These are phyloP conservation scores for Falcaria lacertinaria DNA, from an alignment of 2,888 invertebrate species.

Conservation along the genomic window DNA sequence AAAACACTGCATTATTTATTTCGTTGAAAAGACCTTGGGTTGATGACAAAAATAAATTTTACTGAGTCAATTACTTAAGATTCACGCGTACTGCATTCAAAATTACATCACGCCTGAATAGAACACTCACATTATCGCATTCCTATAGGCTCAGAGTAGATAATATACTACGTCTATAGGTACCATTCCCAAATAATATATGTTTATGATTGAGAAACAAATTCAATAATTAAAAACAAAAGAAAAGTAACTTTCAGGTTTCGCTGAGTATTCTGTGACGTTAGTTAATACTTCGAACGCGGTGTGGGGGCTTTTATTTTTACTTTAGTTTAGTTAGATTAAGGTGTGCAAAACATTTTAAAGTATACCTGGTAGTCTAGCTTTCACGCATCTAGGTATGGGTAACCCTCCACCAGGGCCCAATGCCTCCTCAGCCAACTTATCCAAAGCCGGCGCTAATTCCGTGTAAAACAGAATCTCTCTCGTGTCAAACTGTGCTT, in stretches of 20 bases:
- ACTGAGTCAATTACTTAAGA: slow-evolving; percentile 22
- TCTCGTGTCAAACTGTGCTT: slow-evolving; percentile 89
- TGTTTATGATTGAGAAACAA: too few relatives aligned
- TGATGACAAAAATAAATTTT: slow-evolving; percentile 26
- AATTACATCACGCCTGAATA: neutral
- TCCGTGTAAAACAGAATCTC: slow-evolving; percentile 91
- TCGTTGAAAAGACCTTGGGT: slow-evolving; percentile 20
- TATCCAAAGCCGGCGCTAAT: slow-evolving; percentile 85
- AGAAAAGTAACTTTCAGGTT: too few relatives aligned
- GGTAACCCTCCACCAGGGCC: slow-evolving; percentile 65
- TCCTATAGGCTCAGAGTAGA: neutral
- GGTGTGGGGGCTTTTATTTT: too few relatives aligned
- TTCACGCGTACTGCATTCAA: slow-evolving; percentile 20
- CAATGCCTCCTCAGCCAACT: slow-evolving; percentile 80
- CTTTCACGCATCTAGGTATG: slow-evolving; percentile 83
- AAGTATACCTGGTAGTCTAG: slow-evolving; percentile 77
- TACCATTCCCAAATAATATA: too few relatives aligned
- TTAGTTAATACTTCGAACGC: too few relatives aligned
- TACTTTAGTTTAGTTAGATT: too few relatives aligned
- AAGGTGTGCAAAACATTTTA: too few relatives aligned
- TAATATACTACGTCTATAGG: too few relatives aligned
- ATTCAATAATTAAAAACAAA: too few relatives aligned
- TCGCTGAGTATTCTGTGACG: too few relatives aligned
- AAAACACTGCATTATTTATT: slow-evolving; percentile 4
- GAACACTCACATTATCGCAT: neutral